These are phyloP conservation scores for Phyto melanocephala DNA, from an alignment of 2,888 invertebrate genomes.

Conservation along the genomic window DNA sequence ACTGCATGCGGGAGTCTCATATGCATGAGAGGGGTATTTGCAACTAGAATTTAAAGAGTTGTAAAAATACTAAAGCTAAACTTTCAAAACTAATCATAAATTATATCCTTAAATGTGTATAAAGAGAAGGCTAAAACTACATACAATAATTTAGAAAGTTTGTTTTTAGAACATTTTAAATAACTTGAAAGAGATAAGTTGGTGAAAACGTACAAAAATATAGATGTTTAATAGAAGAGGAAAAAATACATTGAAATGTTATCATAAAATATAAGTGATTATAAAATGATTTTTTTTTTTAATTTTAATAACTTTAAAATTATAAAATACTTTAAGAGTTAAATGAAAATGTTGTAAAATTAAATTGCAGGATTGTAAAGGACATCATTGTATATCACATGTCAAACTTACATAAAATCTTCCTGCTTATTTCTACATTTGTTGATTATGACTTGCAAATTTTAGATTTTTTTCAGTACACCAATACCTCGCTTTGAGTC, in stretches of 20 bases:
- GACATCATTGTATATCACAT: too few relatives aligned
- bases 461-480: too few relatives aligned
- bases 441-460: too few relatives aligned
- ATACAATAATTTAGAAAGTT: slow-evolving; percentile 29
- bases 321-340: not conserved
- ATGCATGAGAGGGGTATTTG: not conserved
- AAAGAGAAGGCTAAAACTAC: not conserved
- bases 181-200: slow-evolving; percentile 50
- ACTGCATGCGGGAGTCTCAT: slow-evolving; percentile 27
- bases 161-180: slow-evolving; percentile 32
- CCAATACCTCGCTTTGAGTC: too few relatives aligned
- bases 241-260: not conserved
- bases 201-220: not conserved
- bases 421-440: too few relatives aligned
- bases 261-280: slow-evolving; percentile 38
- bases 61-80: slow-evolving; percentile 13
- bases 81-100: slow-evolving; percentile 60
- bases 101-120: slow-evolving; percentile 45
- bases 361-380: not conserved
- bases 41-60: not conserved
- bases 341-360: not conserved
- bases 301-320: not conserved
- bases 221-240: not conserved
- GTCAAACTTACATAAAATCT: too few relatives aligned
- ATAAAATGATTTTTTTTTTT: not conserved